Evolutionary conservation across 1,140 invertebrate species (phyloP), one percentile per base, ranked within the genome.

Genomic region (Drosophila hydei): DNA sequence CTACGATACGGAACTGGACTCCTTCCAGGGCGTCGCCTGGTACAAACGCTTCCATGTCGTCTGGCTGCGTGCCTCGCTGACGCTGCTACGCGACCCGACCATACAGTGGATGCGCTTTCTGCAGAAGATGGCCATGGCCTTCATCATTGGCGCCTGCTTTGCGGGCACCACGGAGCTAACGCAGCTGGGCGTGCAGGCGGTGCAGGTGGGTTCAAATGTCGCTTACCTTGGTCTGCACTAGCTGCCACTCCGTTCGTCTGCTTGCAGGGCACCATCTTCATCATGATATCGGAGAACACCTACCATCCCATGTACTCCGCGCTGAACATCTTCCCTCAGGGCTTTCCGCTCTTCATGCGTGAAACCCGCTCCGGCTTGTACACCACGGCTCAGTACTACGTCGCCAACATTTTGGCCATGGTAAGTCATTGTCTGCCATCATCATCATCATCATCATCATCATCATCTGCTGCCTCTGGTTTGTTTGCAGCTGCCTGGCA

Each of bases 271-370:
- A 95, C 95, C 0, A 90, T 97, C 2, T 97, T 97, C 84, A 94
- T 97, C 19, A 94, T 97, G 87, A 96, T 97, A 36, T 94, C 96
- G 0, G 96, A 98, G 92, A 97, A 97, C 77, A 96, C 96, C 3
- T 98, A 97, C 91, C 94, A 94, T 45, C 96, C 96, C 0, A 97
- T 97, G 95, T 97, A 97, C 89, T 94, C 95, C 0, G 95, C 96
- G 1, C 92, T 98, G 4, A 93, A 95, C 61, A 92, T 95, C 64
- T 96, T 97, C 78, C 97, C 97, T 0, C 93, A 94, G 74, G 95
- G 96, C 79, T 94, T 96, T 58, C 96, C 96, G 0, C 90, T 97
- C 14, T 95, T 97, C 75, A 91, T 95, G 36, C 92, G 96, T 47
- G 97, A 98, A 91, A 94, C 96, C 73, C 93, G 94, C 65, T 95